Percentiles rank a stretch among this genome's conserved stretches.
Conservation (phyloP, 1,140 invertebrate genomes). For the Adoxophyes honmai region DNA sequence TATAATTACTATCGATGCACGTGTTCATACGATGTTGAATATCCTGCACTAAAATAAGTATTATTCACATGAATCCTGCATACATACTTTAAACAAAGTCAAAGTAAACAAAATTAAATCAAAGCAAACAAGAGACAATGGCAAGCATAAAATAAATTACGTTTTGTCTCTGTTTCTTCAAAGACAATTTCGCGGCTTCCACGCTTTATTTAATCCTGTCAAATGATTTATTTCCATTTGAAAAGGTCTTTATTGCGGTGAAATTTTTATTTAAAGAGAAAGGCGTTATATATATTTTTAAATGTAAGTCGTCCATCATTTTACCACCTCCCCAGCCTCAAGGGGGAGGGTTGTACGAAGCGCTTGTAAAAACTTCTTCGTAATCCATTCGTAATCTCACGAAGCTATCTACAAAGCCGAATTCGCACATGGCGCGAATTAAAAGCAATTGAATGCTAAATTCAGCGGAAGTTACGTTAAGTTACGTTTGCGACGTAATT, state of each 20-base stretch:
- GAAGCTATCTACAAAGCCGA: too few relatives aligned
- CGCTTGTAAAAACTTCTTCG: too few relatives aligned
- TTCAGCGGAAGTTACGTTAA: too few relatives aligned
- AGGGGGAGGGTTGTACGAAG: background rate
- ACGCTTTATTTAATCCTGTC: constrained; percentile 11
- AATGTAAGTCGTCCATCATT: background rate
- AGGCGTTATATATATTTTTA: background rate
- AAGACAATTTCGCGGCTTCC: constrained; percentile 13
- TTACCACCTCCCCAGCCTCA: background rate
- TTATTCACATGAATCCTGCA: too few relatives aligned
- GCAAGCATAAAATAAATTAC: constrained; percentile 9
- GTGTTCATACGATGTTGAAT: too few relatives aligned
- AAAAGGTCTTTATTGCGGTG: constrained; percentile 10
- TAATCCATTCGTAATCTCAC: too few relatives aligned
- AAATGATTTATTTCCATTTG: constrained; percentile 15
- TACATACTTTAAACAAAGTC: background rate
- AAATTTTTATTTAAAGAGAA: constrained; percentile 8
- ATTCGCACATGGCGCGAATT: too few relatives aligned
- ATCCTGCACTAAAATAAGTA: too few relatives aligned
- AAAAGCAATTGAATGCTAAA: too few relatives aligned
- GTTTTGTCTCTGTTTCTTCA: background rate
- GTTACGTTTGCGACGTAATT: too few relatives aligned
- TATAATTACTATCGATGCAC: too few relatives aligned
- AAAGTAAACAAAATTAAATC: constrained; percentile 4
- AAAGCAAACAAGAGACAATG: constrained; percentile 8